Percentiles rank a stretch among this genome's conserved stretches.
Evolutionary conservation across 2,888 invertebrate genomes (phyloP).

Genomic region (Lamellibrachia columna): DNA sequence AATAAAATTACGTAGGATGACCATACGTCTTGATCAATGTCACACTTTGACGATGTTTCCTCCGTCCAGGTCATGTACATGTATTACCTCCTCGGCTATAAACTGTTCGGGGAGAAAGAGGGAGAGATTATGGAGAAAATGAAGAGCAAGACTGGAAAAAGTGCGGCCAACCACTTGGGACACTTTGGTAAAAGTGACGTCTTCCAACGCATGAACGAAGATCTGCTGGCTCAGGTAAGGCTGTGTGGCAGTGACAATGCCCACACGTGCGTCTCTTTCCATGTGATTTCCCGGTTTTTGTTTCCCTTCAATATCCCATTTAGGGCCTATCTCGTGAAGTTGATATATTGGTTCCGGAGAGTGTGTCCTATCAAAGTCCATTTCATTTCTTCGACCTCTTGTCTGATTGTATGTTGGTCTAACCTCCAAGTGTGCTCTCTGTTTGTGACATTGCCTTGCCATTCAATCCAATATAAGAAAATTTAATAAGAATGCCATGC

Average conservation of each 20-base stretch:
- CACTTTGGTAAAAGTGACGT: not conserved
- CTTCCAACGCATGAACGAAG: not conserved
- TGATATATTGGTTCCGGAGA: too few species aligned
- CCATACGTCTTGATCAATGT: not conserved
- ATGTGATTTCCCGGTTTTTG: too few species aligned
- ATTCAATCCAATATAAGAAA: too few species aligned
- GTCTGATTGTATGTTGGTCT: too few species aligned
- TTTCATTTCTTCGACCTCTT: too few species aligned
- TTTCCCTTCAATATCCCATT: too few species aligned
- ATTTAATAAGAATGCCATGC: too few species aligned
- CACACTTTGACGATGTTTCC: not conserved
- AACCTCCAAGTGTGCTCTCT: too few species aligned
- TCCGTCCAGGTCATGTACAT: constrained; percentile 92
- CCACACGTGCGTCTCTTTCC: not conserved
- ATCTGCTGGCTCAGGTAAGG: not conserved
- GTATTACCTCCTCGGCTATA: constrained; percentile 96
- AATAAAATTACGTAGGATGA: too few species aligned
- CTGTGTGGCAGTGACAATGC: not conserved
- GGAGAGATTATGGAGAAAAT: not conserved
- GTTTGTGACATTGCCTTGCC: too few species aligned
- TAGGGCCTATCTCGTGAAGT: too few species aligned
- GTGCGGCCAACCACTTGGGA: not conserved
- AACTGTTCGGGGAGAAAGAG: constrained; percentile 71
- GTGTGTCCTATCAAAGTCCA: too few species aligned
- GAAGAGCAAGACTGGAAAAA: not conserved